phyloP scores from a whole-genome alignment of 2,113 vertebrate genomes.

The Grantiella picta region DNA sequence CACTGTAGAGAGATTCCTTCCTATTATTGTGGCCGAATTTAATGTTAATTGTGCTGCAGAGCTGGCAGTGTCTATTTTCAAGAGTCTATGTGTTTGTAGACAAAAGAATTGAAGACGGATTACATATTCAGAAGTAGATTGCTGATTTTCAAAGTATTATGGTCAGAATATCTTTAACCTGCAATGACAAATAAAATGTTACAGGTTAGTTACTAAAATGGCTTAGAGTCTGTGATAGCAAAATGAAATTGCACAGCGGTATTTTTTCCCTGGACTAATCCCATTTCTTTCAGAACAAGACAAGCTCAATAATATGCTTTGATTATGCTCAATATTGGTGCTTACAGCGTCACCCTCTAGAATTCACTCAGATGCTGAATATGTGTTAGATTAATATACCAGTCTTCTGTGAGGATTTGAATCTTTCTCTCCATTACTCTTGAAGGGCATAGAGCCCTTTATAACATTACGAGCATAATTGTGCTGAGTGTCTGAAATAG shows the following conservation, averaged over 20 bases:
- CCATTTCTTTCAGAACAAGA: neutral
- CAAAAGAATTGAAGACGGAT: neutral
- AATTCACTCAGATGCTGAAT: neutral
- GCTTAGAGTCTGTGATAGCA: neutral
- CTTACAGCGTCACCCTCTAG: neutral
- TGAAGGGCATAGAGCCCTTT: neutral
- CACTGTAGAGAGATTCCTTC: neutral
- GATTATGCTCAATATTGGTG: neutral
- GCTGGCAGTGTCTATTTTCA: neutral
- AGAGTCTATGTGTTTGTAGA: neutral
- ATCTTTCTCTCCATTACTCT: neutral
- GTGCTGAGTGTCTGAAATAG: neutral
- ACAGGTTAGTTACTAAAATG: neutral
- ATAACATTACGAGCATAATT: fast-evolving
- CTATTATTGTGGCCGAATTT: neutral
- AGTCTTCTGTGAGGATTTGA: neutral
- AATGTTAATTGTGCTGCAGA: neutral
- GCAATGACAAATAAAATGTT: neutral
- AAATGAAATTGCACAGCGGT: neutral
- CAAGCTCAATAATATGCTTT: neutral
- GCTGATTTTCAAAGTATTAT: neutral
- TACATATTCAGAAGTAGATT: neutral
- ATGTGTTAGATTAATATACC: neutral
- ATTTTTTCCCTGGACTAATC: neutral
- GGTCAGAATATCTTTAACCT: neutral